Base-by-base conservation (phyloP, 2,113 vertebrate genomes). In the Camarhynchus parvulus region DNA sequence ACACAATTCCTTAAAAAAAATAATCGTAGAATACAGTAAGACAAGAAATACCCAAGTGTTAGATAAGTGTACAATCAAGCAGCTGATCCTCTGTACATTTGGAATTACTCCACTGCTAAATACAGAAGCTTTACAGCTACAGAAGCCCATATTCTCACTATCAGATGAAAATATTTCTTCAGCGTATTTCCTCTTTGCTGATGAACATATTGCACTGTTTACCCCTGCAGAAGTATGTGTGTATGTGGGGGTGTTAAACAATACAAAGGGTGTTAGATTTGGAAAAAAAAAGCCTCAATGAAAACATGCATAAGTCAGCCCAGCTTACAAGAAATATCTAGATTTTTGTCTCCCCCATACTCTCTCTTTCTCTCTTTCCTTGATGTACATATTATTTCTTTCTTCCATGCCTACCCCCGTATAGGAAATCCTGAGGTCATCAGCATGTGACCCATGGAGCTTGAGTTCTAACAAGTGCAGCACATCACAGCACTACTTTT, bases 381-480 rank as follows among this genome's bases (percentile, higher is more conserved):
- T 67, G 19, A 37, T n/a, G 7, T 31, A 74, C 55, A 6, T 35
- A 42, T 14, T n/a, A 22, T 52, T 90, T 83, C 42, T 86, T 64
- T 85, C 75, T 91, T 42, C 46, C 27, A 66, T 85, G 63, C 55
- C 61, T 83, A 73, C 50, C 21, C 59, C 11, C n/a, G 3, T 28
- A 13, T 49, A 83, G 63, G 87, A 96, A 94, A 83, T 55, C 59
- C 61, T 92, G 70, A 90, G 52, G 39, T 90, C 82, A 94, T 39
- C 75, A 94, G 63, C 78, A 58, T 30, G 27, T 88, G 78, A 91
- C 67, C 67, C 61, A 55, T 19, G 37, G 47, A 92, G 69, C 74
- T 73, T 50, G 15, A 10, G 35, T 15, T 91, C 46, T 84, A 17
- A 30, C 16, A 72, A 50, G 33, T 15, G 42, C 2, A 66, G 47